Conservation (phyloP, 2,797 vertebrate genomes). For the Serranus cabrilla region DNA sequence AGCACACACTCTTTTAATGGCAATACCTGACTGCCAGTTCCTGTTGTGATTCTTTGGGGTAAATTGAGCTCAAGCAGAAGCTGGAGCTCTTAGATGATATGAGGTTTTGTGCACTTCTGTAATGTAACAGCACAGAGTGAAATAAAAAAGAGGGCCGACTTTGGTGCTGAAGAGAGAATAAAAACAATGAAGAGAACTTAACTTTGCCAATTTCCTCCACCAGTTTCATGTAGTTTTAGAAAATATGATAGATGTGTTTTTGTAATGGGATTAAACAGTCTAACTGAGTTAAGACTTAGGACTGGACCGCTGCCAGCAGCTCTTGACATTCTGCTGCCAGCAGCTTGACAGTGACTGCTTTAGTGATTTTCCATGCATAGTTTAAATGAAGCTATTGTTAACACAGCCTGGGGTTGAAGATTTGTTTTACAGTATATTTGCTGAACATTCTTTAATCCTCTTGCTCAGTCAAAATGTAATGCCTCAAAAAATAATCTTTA, state of each 20-base stretch:
- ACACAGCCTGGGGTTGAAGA: slow-evolving; percentile 52
- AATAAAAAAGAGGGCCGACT: slow-evolving; percentile 7
- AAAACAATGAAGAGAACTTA: slow-evolving; percentile 28
- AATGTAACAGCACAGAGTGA: neutral
- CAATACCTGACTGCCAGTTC: slow-evolving; percentile 32
- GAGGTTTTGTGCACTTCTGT: neutral
- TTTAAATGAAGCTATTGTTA: slow-evolving; percentile 69
- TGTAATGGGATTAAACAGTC: slow-evolving; percentile 65
- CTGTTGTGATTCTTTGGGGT: slow-evolving; percentile 25
- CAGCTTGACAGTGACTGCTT: slow-evolving; percentile 62
- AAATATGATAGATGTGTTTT: slow-evolving; percentile 59
- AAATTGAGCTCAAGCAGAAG: slow-evolving; percentile 38
- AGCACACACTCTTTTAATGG: slow-evolving; percentile 1
- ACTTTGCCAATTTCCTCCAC: slow-evolving; percentile 46
- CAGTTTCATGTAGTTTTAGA: slow-evolving; percentile 43
- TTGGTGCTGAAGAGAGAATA: slow-evolving; percentile 7
- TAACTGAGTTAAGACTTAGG: slow-evolving; percentile 58
- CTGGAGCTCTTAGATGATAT: slow-evolving; percentile 28
- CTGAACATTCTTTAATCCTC: slow-evolving; percentile 61
- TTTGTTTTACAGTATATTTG: slow-evolving; percentile 65
- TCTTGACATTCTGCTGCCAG: slow-evolving; percentile 64
- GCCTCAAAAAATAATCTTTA: slow-evolving; percentile 37
- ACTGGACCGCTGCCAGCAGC: slow-evolving; percentile 57
- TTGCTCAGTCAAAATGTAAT: slow-evolving; percentile 27
- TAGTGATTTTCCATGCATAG: slow-evolving; percentile 60